phyloP scores from a whole-genome alignment of 2,113 vertebrate genomes.

The Pristiophorus japonicus region DNA sequence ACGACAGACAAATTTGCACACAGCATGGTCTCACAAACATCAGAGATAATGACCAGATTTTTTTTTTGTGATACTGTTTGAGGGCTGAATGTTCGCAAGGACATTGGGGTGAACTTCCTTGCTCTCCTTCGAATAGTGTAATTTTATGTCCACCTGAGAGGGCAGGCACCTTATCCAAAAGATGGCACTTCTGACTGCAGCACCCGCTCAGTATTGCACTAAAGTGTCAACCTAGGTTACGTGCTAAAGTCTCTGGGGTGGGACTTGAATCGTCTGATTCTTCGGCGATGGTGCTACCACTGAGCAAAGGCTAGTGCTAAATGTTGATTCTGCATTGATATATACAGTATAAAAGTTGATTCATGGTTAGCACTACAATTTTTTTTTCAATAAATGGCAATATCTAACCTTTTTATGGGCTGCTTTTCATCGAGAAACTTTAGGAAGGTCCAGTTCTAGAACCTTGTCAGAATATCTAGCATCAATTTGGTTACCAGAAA shows the following conservation, averaged over 20 bases:
- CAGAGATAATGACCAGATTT: neutral
- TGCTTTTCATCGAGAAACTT: neutral
- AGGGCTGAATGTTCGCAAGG: neutral
- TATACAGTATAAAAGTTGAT: neutral
- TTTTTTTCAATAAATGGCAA: too few species aligned
- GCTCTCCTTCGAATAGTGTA: neutral
- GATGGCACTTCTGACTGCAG: neutral
- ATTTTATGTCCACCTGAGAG: neutral
- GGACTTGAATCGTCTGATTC: neutral
- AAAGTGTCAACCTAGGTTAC: neutral
- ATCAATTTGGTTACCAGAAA: neutral
- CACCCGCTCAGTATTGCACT: neutral
- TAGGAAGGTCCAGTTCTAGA: neutral
- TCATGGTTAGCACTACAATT: neutral
- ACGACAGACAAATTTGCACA: neutral
- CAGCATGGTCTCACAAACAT: neutral
- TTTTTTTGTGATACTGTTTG: neutral
- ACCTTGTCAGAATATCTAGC: neutral
- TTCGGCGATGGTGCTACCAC: neutral
- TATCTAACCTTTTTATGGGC: neutral
- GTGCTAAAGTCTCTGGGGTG: neutral
- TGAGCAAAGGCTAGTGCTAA: neutral
- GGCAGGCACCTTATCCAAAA: neutral
- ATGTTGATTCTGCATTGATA: neutral
- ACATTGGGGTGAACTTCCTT: too few species aligned